phyloP scores from a whole-genome alignment of 2,797 vertebrate genomes.

The Clarias fuscus region DNA sequence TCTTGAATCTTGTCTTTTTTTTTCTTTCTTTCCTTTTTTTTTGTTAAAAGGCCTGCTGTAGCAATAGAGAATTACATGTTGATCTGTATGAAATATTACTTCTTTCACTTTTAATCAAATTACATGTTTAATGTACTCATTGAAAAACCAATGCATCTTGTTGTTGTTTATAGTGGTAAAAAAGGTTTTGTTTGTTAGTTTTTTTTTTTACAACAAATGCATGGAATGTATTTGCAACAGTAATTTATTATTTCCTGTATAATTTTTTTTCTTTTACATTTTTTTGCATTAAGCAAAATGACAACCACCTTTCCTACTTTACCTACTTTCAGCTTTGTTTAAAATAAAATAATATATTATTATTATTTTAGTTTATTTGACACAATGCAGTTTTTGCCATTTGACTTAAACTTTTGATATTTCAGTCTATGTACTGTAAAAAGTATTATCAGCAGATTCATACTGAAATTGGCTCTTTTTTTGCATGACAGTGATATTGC shows the following conservation, averaged over 20 bases:
- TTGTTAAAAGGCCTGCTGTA: constrained; percentile 59
- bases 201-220: constrained; percentile 46
- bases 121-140: constrained; percentile 44
- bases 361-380: constrained; percentile 13
- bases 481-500: constrained; percentile 36
- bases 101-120: constrained; percentile 2
- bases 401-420: constrained; percentile 25
- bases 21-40: not conserved
- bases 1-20: constrained; percentile 51
- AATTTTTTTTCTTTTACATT: constrained; percentile 38
- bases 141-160: constrained; percentile 48
- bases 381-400: constrained; percentile 10
- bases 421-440: constrained; percentile 30
- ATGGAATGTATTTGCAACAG: constrained; percentile 52
- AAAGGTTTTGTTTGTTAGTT: too few relatives aligned
- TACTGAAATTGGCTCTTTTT: constrained; percentile 32
- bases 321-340: constrained; percentile 18
- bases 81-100: constrained; percentile 19
- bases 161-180: constrained; percentile 43
- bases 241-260: constrained; percentile 48
- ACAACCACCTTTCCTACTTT: constrained; percentile 18
- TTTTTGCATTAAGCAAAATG: constrained; percentile 4
- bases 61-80: constrained; percentile 63
- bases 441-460: constrained; percentile 11
- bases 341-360: not conserved